phyloP scores from a whole-genome alignment of 2,888 invertebrate genomes.

The Arge pagana region DNA sequence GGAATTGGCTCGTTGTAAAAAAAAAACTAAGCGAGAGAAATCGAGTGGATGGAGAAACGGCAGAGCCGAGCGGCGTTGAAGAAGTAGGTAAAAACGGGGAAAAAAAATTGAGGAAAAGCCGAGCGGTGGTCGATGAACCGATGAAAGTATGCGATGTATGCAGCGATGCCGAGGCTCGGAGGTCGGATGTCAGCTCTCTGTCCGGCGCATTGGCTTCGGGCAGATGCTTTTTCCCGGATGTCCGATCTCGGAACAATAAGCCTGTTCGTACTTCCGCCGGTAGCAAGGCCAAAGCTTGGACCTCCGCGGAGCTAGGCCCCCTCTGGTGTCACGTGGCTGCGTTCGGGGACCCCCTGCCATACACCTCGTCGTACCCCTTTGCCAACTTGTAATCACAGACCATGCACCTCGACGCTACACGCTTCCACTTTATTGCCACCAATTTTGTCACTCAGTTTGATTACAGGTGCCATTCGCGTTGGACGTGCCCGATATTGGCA shows the following conservation, averaged over 20 bases:
- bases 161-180: too few relatives aligned
- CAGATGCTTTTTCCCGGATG: conserved; percentile 54
- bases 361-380: conserved; percentile 8
- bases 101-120: too few relatives aligned
- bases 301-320: conserved; percentile 2
- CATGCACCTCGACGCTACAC: conserved; percentile 27
- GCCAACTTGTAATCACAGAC: conserved; percentile 43
- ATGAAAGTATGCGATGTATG: too few relatives aligned
- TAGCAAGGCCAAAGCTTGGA: conserved; percentile 49
- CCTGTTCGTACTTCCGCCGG: conserved; percentile 49
- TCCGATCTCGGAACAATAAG: conserved; percentile 50
- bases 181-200: conserved; percentile 25
- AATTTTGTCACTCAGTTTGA: conserved; percentile 53
- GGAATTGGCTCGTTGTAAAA: not conserved
- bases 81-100: too few relatives aligned
- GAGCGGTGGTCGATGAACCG: too few relatives aligned
- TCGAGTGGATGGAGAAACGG: too few relatives aligned
- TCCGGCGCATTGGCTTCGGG: conserved; percentile 27
- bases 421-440: conserved; percentile 25
- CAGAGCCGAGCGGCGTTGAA: too few relatives aligned
- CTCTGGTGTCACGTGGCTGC: conserved; percentile 7
- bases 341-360: conserved; percentile 18
- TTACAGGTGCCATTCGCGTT: conserved; percentile 53
- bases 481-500: conserved; percentile 32
- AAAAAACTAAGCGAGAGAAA: not conserved